phyloP scores from a whole-genome alignment of 2,113 vertebrate genomes.

The Piprites chloris region DNA sequence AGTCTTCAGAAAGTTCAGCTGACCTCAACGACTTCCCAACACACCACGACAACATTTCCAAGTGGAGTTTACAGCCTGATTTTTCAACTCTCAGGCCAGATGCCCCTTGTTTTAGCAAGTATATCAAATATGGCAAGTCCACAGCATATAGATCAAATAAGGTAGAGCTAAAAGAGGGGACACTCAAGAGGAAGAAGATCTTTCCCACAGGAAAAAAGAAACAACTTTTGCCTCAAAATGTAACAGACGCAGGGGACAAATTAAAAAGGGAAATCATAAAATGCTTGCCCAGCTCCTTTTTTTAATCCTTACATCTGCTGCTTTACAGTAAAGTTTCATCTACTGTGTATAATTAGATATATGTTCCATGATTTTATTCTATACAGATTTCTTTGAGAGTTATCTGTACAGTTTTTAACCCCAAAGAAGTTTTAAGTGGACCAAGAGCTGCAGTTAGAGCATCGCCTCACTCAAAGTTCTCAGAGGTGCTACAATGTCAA shows the following conservation, averaged over 20 bases:
- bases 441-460: background rate
- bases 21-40: background rate
- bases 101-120: background rate
- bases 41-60: background rate
- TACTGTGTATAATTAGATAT: constrained; percentile 20
- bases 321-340: constrained; percentile 24
- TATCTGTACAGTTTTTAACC: background rate
- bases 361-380: background rate
- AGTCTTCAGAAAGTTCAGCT: background rate
- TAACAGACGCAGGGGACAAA: background rate
- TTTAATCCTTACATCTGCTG: constrained; percentile 31
- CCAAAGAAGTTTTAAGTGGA: background rate
- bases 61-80: background rate
- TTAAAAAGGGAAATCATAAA: constrained; percentile 31
- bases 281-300: background rate
- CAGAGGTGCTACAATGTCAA: background rate
- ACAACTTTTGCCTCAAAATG: background rate
- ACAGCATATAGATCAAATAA: background rate
- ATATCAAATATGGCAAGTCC: background rate
- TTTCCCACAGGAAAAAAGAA: background rate
- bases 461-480: background rate
- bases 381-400: background rate
- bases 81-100: background rate
- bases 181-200: background rate
- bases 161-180: background rate